Percentiles rank a stretch among this genome's conserved stretches.
phyloP scores from a whole-genome alignment of 2,113 vertebrate species.

The Tursiops truncatus region DNA sequence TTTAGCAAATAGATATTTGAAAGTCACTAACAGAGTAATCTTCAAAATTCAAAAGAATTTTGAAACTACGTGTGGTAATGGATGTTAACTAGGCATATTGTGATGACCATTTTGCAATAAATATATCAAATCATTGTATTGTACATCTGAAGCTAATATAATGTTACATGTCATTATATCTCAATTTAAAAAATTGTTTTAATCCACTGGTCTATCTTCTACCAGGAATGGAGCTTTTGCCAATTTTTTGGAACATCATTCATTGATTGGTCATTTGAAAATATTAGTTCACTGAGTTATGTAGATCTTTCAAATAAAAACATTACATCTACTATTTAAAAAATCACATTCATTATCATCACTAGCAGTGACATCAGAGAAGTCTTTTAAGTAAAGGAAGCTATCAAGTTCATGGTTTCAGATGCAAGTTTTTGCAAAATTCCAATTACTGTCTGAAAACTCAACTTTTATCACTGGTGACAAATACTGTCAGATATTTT shows the following conservation, averaged over 20 bases:
- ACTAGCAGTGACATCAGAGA: background rate
- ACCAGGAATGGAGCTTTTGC: background rate
- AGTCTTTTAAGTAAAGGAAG: background rate
- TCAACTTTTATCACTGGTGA: background rate
- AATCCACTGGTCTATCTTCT: background rate
- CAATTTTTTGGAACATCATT: background rate
- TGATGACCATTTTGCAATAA: background rate
- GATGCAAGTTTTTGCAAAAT: background rate
- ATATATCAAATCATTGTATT: background rate
- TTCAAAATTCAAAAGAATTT: background rate
- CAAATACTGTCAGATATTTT: background rate
- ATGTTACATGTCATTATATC: background rate
- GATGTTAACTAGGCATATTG: background rate
- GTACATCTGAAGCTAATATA: background rate
- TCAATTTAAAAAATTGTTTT: background rate
- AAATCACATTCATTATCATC: background rate
- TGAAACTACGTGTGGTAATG: background rate
- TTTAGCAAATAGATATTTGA: background rate
- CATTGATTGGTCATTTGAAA: background rate
- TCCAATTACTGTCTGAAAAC: conserved; percentile 9
- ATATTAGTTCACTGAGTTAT: background rate
- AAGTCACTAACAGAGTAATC: background rate
- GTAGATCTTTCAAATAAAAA: background rate
- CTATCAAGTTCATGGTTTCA: background rate
- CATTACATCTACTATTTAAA: background rate